Base-by-base conservation (phyloP, 1,140 invertebrate species). In the Xylocopa sonorina region DNA sequence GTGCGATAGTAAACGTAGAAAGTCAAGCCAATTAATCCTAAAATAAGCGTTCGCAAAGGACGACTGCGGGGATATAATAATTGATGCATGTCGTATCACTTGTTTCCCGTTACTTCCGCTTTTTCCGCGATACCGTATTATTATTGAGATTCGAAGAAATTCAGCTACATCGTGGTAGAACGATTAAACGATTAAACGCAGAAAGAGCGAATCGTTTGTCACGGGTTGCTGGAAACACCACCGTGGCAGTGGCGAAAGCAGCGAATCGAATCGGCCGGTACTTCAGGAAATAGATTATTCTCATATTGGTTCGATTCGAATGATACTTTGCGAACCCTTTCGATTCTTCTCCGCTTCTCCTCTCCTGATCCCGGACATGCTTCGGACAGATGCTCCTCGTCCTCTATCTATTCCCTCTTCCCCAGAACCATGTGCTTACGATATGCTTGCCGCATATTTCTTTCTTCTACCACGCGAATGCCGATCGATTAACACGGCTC, bases 1-100 rank as follows among this genome's bases (percentile, higher is more conserved):
- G 89, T 91, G n/a, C 91, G 89, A 72, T 92, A 92, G 69, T 92
- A 93, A 0, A 90, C 89, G 58, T 92, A 93, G 62, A 92, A 90
- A 32, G 91, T 92, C 21, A 93, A 82, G 48, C 86, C 80, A 64
- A 93, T 74, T 48, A 92, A 82, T 73, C 87, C 90, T 50, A 93
- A 71, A 57, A 92, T 88, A 63, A 92, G 87, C 58, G 80, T 89
- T 82, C 90, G 91, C 24, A 92, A 78, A 76, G 88, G 58, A 73
- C 91, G 89, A 86, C 88, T 92, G 75, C 92, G 91, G 69, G 92
- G 86, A 88, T 91, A 87, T 66, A 91, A 77, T 77, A 90, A 87
- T 48, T 88, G 80, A 85, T 88, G 87, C 92, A 92, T 92, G 80
- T 84, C 81, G 82, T 74, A 41, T 78, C 62, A 38, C 73, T 43